A percentile compares a stretch with the other conserved stretches of the same genome.
These are phyloP conservation scores for Nerophis ophidion DNA, from an alignment of 2,113 vertebrate genomes.

Conservation along the genomic window DNA sequence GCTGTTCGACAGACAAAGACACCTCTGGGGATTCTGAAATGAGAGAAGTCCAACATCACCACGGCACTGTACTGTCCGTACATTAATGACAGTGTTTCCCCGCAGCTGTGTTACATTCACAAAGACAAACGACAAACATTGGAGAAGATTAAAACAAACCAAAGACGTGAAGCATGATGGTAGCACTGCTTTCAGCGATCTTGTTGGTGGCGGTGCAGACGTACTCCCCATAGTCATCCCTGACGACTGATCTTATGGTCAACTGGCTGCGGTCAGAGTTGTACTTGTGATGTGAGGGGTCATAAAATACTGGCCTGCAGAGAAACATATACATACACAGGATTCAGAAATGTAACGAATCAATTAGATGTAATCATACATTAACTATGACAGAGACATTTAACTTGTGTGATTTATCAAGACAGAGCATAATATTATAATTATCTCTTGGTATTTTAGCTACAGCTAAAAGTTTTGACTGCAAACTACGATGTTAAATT, in stretches of 20 bases:
- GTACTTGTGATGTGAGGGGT: conserved; percentile 53
- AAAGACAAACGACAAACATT: no score
- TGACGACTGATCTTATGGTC: conserved; percentile 50
- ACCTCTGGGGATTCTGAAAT: conserved; percentile 61
- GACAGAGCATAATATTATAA: no score
- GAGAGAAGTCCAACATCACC: background rate
- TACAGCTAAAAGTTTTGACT: no score
- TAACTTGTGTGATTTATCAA: no score
- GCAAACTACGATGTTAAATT: no score
- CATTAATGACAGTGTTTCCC: no score
- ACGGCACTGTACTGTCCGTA: no score
- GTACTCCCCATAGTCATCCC: conserved; percentile 58
- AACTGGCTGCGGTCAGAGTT: conserved; percentile 69
- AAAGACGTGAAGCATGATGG: conserved; percentile 53
- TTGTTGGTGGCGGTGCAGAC: conserved; percentile 64
- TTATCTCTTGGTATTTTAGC: no score
- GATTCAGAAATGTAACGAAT: no score
- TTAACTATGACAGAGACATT: no score
- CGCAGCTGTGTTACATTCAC: no score
- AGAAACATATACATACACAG: background rate
- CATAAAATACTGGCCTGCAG: conserved; percentile 45
- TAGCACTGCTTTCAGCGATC: conserved; percentile 42
- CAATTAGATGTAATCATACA: no score
- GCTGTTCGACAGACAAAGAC: conserved; percentile 35
- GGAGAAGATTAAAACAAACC: conserved; percentile 42